These are phyloP conservation scores for Brachionus koreanus DNA, from an alignment of 1,140 invertebrate genomes.

Conservation along the genomic window DNA sequence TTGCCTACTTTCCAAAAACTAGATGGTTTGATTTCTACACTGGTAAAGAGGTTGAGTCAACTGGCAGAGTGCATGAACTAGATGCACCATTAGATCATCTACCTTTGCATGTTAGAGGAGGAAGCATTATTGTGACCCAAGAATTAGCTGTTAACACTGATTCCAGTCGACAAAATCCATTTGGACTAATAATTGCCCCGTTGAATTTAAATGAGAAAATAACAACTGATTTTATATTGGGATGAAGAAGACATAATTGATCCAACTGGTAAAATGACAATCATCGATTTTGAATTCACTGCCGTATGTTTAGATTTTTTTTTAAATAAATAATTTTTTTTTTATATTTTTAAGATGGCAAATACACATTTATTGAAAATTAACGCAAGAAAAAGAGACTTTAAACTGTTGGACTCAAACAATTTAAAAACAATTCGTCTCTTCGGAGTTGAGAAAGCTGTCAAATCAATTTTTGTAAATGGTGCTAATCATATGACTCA, in stretches of 20 bases:
- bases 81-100: conserved; percentile 50
- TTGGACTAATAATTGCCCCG: conserved; percentile 42
- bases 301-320: background rate
- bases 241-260: conserved; percentile 45
- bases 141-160: conserved; percentile 47
- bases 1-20: conserved; percentile 11
- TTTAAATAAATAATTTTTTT: background rate
- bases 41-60: conserved; percentile 25
- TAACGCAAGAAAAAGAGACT: background rate
- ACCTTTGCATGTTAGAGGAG: conserved; percentile 56
- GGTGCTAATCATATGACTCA: background rate
- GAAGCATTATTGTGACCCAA: conserved; percentile 56
- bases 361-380: background rate
- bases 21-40: conserved; percentile 42
- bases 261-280: background rate
- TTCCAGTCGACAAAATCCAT: conserved; percentile 34
- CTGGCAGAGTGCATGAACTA: conserved; percentile 37
- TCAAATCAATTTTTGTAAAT: background rate
- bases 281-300: background rate
- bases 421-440: background rate
- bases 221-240: conserved; percentile 44
- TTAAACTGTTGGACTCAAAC: background rate
- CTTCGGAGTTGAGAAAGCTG: background rate
- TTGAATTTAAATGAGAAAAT: conserved; percentile 4
- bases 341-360: background rate